Evolutionary conservation across 2,113 vertebrate species (phyloP).

Genomic region (Apaloderma vittatum): DNA sequence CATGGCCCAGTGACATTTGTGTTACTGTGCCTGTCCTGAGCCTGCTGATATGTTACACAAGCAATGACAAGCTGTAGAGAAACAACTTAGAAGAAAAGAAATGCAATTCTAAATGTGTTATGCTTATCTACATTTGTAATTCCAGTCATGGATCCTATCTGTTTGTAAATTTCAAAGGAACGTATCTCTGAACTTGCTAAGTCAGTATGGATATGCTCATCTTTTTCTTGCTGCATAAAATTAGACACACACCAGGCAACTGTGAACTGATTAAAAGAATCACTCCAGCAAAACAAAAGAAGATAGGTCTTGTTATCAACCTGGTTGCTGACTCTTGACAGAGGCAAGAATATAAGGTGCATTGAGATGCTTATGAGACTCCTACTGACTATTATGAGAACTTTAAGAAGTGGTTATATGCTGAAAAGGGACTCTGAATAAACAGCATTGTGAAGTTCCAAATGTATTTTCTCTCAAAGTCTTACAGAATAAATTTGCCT

Average conservation of each 20-base stretch:
- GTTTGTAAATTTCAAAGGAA: constrained; percentile 64
- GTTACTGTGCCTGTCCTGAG: neutral
- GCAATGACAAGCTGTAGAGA: neutral
- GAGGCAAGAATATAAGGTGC: constrained; percentile 22
- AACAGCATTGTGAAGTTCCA: constrained; percentile 30
- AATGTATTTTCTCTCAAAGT: constrained; percentile 54
- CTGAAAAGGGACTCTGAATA: constrained; percentile 49
- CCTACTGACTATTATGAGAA: constrained; percentile 28
- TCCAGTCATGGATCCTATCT: constrained; percentile 53
- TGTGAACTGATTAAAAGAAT: constrained; percentile 56
- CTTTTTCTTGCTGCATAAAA: constrained; percentile 44
- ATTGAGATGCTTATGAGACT: constrained; percentile 61
- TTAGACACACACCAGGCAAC: constrained; percentile 44
- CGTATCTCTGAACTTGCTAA: constrained; percentile 43
- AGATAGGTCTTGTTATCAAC: constrained; percentile 31
- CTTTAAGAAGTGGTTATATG: neutral
- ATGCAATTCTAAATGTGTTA: neutral
- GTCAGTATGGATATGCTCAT: constrained; percentile 13
- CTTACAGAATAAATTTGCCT: constrained; percentile 47
- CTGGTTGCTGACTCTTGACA: constrained; percentile 48
- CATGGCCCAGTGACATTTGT: neutral
- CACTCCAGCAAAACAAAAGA: constrained; percentile 55
- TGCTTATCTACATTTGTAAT: constrained; percentile 20
- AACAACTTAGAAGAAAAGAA: constrained; percentile 13
- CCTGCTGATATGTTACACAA: neutral